Evolutionary conservation across 2,888 invertebrate genomes (phyloP), one percentile per base, ranked within the genome.

Genomic region (Gymnocheta viridis): DNA sequence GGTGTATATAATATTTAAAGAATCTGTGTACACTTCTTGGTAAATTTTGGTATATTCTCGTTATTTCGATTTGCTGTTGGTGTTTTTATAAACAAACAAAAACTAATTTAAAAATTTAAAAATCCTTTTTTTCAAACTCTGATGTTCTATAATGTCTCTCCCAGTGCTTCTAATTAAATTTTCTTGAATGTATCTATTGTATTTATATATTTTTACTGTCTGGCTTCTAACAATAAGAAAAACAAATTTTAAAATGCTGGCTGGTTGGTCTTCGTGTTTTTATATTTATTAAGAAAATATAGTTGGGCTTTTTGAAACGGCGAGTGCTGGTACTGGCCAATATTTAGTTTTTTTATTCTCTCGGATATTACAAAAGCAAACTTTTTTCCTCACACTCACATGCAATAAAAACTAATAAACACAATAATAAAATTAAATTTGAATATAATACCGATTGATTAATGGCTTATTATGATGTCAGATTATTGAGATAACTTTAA

Each of bases 381-480:
- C 41, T 47, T 29, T 27, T 17, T 19, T 3, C 32, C 38, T 12
- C 35, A 66, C 17, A 44, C 12, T 69, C 38, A 60, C n/a, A 24
- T 14, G 6, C 14, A 24, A n/a, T 29, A 62, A 66, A 12, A 56
- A 32, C 17, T 29, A 49, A 70, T 77, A 81, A 56, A 58, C 66
- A 19, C 60, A 35, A 58, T 38, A 64, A 74, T 67, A 66, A 69
- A 47, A 69, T 73, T 41, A 88, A 77, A 84, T 58, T 69, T 81
- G 38, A 69, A 73, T 81, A 81, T 89, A 89, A 89, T 89, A 87
- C 89, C 88, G 74, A 62, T 86, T 91, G 90, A 91, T 91, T 88
- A 89, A 91, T 91, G 88, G 85, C 88, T 89, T 90, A 91, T 91
- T 91, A 90, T 91, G 90, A 91, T 91, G 90, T 90, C 90, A 90